Percentiles rank a stretch among this genome's conserved stretches.
These are phyloP conservation scores for Vombatus ursinus DNA, from an alignment of 2,113 vertebrate species.

Conservation along the genomic window DNA sequence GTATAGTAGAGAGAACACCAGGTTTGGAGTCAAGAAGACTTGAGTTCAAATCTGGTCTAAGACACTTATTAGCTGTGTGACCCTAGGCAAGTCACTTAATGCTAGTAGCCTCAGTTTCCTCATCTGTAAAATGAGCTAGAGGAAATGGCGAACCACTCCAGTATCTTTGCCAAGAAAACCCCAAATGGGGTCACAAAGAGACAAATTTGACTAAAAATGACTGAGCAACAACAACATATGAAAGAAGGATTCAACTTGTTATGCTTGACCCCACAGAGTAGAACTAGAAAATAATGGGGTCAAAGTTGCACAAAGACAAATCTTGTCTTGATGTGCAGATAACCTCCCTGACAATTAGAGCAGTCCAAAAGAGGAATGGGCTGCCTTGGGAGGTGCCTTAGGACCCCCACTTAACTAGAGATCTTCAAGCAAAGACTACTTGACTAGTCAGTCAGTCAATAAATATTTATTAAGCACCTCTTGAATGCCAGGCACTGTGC, in stretches of 20 bases:
- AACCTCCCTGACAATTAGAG: background rate
- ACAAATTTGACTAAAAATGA: background rate
- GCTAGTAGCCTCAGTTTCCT: background rate
- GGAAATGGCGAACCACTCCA: background rate
- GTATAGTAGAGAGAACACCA: background rate
- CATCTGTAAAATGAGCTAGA: background rate
- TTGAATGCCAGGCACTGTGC: background rate
- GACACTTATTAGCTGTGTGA: background rate
- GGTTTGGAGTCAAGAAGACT: background rate
- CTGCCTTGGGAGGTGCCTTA: background rate
- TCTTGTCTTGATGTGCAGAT: background rate
- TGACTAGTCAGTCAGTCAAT: background rate
- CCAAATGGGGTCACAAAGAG: background rate
- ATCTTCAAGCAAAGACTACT: background rate
- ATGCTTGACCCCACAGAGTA: background rate
- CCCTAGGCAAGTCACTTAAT: background rate
- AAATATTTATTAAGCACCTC: background rate
- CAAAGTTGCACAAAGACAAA: background rate
- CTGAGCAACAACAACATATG: background rate
- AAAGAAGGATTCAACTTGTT: background rate
- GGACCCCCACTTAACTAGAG: background rate
- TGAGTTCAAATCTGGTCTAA: background rate
- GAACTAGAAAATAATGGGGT: background rate
- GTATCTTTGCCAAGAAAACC: background rate
- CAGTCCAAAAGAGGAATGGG: background rate